Evolutionary conservation across 1,140 invertebrate species (phyloP).

Genomic region (Calliphora vicina): DNA sequence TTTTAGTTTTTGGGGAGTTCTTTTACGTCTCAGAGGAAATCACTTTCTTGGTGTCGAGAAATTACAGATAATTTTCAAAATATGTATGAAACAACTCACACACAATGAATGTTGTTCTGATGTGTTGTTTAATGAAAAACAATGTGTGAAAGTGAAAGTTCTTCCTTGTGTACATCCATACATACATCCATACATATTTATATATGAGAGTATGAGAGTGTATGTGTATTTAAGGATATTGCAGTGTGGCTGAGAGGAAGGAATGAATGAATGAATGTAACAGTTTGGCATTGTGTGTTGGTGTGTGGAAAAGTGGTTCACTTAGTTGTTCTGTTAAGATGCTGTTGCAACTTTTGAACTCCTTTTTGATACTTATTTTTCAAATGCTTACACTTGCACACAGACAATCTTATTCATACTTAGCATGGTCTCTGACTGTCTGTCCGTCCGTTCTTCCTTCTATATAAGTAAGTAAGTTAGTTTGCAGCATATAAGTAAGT

Average conservation of each 20-base stretch:
- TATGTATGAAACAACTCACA: constrained; percentile 51
- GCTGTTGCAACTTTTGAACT: constrained; percentile 32
- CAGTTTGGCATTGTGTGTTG: not conserved
- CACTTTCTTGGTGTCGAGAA: constrained; percentile 51
- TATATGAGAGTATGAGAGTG: too few species aligned
- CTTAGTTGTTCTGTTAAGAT: constrained; percentile 21
- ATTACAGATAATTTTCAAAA: constrained; percentile 62
- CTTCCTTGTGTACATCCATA: not conserved
- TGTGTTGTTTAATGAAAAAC: not conserved
- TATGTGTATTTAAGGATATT: too few species aligned
- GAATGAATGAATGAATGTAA: not conserved
- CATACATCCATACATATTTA: too few species aligned
- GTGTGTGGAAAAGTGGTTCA: not conserved
- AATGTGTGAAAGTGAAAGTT: constrained; percentile 22
- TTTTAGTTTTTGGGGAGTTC: constrained; percentile 19
- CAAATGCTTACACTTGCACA: not conserved
- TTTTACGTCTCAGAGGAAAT: constrained; percentile 42
- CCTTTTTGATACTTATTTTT: constrained; percentile 5
- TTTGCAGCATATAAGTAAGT: too few species aligned
- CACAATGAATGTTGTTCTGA: not conserved
- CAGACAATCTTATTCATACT: not conserved
- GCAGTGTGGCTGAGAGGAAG: too few species aligned
- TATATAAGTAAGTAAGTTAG: too few species aligned
- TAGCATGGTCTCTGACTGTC: not conserved
- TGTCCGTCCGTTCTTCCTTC: not conserved